Conservation (phyloP, 2,113 vertebrate genomes). For the Globicephala melas region DNA sequence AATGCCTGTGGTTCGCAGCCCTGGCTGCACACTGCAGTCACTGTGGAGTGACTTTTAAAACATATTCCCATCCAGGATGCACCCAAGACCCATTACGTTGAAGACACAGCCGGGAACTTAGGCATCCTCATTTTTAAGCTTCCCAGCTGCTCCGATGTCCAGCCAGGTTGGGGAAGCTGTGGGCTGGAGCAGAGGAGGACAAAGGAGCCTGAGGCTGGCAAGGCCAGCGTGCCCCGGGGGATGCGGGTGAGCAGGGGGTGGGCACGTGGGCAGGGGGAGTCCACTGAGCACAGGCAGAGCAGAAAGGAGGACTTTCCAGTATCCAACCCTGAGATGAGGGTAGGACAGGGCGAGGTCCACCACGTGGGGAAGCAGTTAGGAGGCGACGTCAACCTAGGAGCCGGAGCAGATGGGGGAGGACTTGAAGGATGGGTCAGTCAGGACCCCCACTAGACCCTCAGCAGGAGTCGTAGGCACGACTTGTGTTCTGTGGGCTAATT, state of each 20-base stretch:
- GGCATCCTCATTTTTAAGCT: neutral
- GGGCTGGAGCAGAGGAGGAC: neutral
- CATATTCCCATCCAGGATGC: neutral
- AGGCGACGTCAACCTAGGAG: neutral
- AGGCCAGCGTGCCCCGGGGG: neutral
- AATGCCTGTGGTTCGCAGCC: neutral
- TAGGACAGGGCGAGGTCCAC: neutral
- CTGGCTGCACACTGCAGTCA: neutral
- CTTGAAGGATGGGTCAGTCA: neutral
- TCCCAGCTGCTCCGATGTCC: neutral
- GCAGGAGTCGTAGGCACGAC: neutral
- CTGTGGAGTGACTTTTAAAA: neutral
- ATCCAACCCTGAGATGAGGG: neutral
- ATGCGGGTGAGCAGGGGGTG: neutral
- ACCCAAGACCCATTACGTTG: neutral
- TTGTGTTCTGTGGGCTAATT: slow-evolving; percentile 9
- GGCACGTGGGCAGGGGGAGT: neutral
- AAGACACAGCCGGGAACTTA: neutral
- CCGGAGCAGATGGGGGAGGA: fast-evolving
- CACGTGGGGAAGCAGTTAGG: neutral
- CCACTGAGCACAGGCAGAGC: neutral
- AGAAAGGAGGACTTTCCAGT: neutral
- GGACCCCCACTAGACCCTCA: neutral
- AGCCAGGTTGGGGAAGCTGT: neutral
- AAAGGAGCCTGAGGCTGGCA: neutral